Evolutionary conservation across 1,140 invertebrate genomes (phyloP).

Genomic region (Oedothorax gibbosus): DNA sequence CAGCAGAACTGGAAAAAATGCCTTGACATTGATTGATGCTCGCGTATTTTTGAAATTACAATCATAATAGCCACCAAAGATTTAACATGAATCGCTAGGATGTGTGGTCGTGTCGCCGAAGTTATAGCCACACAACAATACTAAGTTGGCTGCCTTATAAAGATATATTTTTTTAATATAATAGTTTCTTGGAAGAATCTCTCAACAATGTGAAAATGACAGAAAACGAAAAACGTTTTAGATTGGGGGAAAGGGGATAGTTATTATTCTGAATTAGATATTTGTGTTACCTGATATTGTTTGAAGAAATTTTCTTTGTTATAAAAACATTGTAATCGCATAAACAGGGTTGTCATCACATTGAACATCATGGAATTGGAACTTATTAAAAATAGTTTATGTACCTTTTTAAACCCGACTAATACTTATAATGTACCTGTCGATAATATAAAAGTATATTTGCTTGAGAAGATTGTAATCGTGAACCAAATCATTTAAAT

Average conservation of each 20-base stretch:
- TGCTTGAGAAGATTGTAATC: conserved; percentile 51
- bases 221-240: conserved; percentile 53
- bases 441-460: not conserved
- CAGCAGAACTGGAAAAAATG: conserved; percentile 54
- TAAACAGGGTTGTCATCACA: too few species aligned
- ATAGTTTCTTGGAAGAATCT: conserved; percentile 59
- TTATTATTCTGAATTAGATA: too few species aligned
- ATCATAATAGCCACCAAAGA: conserved; percentile 61
- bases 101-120: conserved; percentile 52
- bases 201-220: conserved; percentile 59
- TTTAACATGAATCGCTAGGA: conserved; percentile 57
- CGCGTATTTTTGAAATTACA: conserved; percentile 61
- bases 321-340: too few species aligned
- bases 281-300: too few species aligned
- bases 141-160: conserved; percentile 11
- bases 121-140: conserved; percentile 52
- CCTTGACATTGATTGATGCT: conserved; percentile 58
- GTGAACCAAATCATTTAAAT: too few species aligned
- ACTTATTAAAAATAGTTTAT: too few species aligned
- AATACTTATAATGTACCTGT: too few species aligned
- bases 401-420: too few species aligned
- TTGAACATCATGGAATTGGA: too few species aligned
- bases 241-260: conserved; percentile 7
- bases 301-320: too few species aligned
- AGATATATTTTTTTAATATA: conserved; percentile 58